phyloP scores from a whole-genome alignment of 2,888 invertebrate species.

The Coecobrya sp. region DNA sequence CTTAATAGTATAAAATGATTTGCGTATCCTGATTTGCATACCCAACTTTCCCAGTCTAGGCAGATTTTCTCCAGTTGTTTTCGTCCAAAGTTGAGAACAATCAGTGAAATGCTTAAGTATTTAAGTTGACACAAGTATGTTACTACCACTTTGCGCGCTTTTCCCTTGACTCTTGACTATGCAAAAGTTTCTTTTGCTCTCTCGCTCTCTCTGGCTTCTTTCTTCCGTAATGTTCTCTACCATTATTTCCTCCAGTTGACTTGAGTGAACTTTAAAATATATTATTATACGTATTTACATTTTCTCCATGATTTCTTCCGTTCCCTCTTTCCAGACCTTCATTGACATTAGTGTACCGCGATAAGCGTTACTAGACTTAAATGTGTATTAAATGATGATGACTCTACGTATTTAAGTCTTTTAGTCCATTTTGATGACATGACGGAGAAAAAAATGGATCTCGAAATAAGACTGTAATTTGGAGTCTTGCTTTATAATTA shows the following conservation, averaged over 20 bases:
- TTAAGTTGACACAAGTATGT: conserved; percentile 63
- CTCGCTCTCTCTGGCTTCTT: not conserved
- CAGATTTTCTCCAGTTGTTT: conserved; percentile 27
- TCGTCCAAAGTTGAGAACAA: conserved; percentile 56
- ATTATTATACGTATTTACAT: conserved; percentile 47
- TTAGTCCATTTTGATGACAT: no score
- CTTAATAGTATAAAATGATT: conserved; percentile 70
- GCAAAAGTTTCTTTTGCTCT: conserved; percentile 49
- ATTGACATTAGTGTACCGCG: conserved; percentile 17
- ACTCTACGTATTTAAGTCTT: not conserved
- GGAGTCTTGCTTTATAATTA: no score
- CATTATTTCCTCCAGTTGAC: conserved; percentile 50
- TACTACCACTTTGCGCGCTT: conserved; percentile 69
- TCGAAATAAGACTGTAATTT: no score
- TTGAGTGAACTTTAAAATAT: conserved; percentile 36
- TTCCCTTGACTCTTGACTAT: conserved; percentile 65
- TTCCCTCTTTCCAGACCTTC: conserved; percentile 3
- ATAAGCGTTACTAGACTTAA: conserved; percentile 46
- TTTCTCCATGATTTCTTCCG: conserved; percentile 38
- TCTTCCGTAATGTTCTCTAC: conserved; percentile 16
- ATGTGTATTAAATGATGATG: conserved; percentile 69
- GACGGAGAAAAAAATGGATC: no score
- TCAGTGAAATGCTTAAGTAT: conserved; percentile 53
- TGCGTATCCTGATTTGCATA: conserved; percentile 59
- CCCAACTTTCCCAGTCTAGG: conserved; percentile 15